A percentile compares a stretch with the other conserved stretches of the same genome.
Conservation (phyloP, 2,113 vertebrate genomes). For the Gopherus flavomarginatus region DNA sequence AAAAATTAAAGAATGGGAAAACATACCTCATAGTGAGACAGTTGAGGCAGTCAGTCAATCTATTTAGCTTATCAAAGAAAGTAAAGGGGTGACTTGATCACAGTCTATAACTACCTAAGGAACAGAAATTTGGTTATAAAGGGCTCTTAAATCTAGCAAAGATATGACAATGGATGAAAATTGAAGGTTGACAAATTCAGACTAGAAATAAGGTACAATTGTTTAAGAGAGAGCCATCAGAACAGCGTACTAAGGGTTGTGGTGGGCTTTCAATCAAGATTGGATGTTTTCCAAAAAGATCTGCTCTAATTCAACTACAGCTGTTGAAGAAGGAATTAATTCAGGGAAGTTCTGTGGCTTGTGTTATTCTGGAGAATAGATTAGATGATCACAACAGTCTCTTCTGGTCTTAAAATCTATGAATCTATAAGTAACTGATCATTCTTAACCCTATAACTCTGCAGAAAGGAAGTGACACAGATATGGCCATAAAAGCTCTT, state of each 20-base stretch:
- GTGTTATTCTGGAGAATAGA: not conserved
- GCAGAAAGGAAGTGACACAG: not conserved
- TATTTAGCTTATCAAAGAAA: not conserved
- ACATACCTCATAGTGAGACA: not conserved
- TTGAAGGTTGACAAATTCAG: not conserved
- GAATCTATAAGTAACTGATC: not conserved
- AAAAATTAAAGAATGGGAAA: not conserved
- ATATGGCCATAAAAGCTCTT: not conserved
- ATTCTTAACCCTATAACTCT: not conserved
- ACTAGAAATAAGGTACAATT: not conserved
- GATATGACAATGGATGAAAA: not conserved
- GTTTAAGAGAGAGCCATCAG: not conserved
- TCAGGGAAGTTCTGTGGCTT: not conserved
- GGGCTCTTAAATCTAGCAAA: not conserved
- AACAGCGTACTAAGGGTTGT: not conserved
- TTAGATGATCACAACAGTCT: not conserved
- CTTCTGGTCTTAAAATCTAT: not conserved
- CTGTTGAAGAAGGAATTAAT: not conserved
- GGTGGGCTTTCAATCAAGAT: not conserved
- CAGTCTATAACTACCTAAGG: not conserved
- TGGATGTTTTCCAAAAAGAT: not conserved
- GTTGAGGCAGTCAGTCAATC: fast-evolving
- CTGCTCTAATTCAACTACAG: not conserved
- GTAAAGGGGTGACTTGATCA: not conserved
- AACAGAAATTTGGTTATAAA: not conserved